Evolutionary conservation across 2,888 invertebrate species (phyloP).

Genomic region (Orchesellides sinensis): DNA sequence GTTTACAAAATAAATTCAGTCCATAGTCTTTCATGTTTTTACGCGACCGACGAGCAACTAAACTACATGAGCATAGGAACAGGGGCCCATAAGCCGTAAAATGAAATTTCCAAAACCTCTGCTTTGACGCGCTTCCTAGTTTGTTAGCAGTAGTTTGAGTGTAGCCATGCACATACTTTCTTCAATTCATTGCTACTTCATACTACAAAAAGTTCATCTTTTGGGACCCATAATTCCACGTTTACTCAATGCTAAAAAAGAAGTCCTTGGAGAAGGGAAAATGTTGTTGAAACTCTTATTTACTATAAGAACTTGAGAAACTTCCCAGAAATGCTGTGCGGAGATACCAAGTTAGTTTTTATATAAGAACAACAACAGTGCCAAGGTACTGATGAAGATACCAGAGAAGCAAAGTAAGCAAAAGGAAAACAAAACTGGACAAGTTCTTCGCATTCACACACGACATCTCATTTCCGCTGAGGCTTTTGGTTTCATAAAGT

Average conservation of each 20-base stretch:
- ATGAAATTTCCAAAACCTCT: conserved; percentile 43
- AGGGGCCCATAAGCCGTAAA: conserved; percentile 34
- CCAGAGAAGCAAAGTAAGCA: conserved; percentile 8
- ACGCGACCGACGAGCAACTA: not conserved
- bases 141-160: not conserved
- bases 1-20: conserved; percentile 37
- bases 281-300: conserved; percentile 38
- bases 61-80: not conserved
- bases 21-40: conserved; percentile 37
- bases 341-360: conserved; percentile 29
- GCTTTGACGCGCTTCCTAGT: conserved; percentile 8
- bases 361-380: not conserved
- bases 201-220: conserved; percentile 47
- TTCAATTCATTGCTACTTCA: conserved; percentile 5
- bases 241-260: conserved; percentile 53
- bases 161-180: conserved; percentile 17
- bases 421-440: conserved; percentile 43
- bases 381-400: conserved; percentile 30
- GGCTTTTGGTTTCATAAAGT: conserved; percentile 50
- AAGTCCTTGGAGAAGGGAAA: conserved; percentile 41
- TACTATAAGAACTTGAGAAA: conserved; percentile 1
- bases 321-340: conserved; percentile 20
- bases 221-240: conserved; percentile 59
- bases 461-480: conserved; percentile 52
- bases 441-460: conserved; percentile 43